Evolutionary conservation across 2,113 vertebrate genomes (phyloP).

Genomic region (Corydoras sp.): DNA sequence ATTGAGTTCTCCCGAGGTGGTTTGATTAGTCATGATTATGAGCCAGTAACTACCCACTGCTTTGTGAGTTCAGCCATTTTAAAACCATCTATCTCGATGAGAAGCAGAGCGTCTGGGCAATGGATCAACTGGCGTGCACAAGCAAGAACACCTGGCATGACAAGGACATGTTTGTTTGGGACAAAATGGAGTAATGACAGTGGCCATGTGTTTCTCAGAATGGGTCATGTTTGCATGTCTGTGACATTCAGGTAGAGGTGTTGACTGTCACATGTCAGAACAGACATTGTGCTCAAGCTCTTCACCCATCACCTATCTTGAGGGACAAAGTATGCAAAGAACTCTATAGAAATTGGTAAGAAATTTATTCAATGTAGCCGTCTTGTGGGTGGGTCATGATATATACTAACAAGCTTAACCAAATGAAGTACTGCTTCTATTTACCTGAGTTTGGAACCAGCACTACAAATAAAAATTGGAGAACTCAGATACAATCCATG

Average conservation of each 20-base stretch:
- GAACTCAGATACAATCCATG: no score
- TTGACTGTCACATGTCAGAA: not conserved
- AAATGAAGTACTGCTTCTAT: no score
- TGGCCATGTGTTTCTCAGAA: not conserved
- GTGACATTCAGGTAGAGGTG: not conserved
- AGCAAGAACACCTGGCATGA: conserved; percentile 16
- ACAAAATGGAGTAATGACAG: conserved; percentile 18
- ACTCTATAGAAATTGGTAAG: not conserved
- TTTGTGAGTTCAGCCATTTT: conserved; percentile 41
- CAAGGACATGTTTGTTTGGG: conserved; percentile 8
- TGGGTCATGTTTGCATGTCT: not conserved
- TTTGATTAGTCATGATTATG: conserved; percentile 16
- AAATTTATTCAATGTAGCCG: not conserved
- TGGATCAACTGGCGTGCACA: conserved; percentile 45
- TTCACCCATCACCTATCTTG: not conserved
- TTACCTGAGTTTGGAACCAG: no score
- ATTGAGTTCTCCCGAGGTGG: conserved; percentile 10
- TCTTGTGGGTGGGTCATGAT: not conserved
- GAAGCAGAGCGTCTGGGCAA: conserved; percentile 52
- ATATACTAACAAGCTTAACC: no score
- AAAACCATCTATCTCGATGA: conserved; percentile 46
- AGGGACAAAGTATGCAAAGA: not conserved
- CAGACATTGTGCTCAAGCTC: not conserved
- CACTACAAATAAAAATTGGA: no score
- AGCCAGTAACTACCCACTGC: conserved; percentile 18